These are phyloP conservation scores for Mormyrus lacerda DNA, from an alignment of 2,113 vertebrate genomes.

Conservation along the genomic window DNA sequence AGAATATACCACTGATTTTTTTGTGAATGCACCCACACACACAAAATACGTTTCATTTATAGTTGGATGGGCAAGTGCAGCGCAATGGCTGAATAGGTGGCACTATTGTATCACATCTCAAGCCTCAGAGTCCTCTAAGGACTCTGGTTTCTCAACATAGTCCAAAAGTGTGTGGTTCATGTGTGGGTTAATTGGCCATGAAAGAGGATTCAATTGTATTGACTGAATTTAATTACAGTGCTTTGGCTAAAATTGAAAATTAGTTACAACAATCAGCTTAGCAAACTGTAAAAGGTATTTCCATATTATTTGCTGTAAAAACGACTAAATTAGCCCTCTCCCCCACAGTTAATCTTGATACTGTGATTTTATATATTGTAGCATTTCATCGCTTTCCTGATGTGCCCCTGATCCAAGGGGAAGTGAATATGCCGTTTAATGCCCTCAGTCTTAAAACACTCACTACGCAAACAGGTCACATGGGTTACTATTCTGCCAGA, in stretches of 20 bases:
- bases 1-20: not conserved
- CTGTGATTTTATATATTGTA: not conserved
- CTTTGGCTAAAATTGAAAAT: not conserved
- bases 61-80: not conserved
- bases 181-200: not conserved
- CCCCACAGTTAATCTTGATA: not conserved
- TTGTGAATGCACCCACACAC: not conserved
- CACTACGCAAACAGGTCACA: not conserved
- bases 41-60: not conserved
- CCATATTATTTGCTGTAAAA: not conserved
- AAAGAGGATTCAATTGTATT: not conserved
- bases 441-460: not conserved
- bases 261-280: not conserved
- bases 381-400: not conserved
- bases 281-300: not conserved
- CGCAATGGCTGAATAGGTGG: not conserved
- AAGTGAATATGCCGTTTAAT: not conserved
- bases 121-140: not conserved
- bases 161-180: not conserved
- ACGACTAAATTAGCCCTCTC: not conserved
- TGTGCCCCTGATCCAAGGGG: not conserved
- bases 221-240: not conserved
- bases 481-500: not conserved
- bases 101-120: not conserved
- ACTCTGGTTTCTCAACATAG: not conserved